These are phyloP conservation scores for Hetaerina americana DNA, from an alignment of 1,140 invertebrate genomes.

Conservation along the genomic window DNA sequence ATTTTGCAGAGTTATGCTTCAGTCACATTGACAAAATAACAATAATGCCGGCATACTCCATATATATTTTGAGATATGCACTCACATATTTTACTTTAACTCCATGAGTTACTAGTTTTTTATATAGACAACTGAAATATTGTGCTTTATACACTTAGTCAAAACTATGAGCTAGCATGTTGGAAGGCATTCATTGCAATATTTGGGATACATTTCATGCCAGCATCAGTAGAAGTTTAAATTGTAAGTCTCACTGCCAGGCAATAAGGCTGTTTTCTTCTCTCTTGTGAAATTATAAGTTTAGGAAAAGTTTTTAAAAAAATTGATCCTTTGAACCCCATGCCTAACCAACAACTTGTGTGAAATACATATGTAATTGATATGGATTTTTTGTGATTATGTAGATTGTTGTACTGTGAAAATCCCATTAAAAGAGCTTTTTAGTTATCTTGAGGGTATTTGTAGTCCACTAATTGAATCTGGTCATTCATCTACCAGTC, in stretches of 20 bases:
- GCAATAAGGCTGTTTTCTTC: neutral
- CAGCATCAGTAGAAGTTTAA: neutral
- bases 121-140: neutral
- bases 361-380: neutral
- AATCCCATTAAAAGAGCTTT: neutral
- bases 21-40: neutral
- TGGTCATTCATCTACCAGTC: no score
- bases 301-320: no score
- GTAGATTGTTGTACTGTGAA: neutral
- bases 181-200: neutral
- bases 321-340: neutral
- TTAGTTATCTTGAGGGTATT: no score
- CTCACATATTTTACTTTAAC: neutral
- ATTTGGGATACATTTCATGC: neutral
- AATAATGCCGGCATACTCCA: no score
- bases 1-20: neutral
- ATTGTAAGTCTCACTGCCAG: neutral
- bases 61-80: neutral
- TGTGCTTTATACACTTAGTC: neutral
- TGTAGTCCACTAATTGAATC: no score
- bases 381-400: neutral
- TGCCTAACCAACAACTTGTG: neutral
- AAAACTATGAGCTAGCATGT: neutral
- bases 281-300: neutral
- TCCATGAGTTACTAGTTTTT: neutral